Evolutionary conservation across 1,140 invertebrate species (phyloP).

Genomic region (Macrosteles quadrilineatus): DNA sequence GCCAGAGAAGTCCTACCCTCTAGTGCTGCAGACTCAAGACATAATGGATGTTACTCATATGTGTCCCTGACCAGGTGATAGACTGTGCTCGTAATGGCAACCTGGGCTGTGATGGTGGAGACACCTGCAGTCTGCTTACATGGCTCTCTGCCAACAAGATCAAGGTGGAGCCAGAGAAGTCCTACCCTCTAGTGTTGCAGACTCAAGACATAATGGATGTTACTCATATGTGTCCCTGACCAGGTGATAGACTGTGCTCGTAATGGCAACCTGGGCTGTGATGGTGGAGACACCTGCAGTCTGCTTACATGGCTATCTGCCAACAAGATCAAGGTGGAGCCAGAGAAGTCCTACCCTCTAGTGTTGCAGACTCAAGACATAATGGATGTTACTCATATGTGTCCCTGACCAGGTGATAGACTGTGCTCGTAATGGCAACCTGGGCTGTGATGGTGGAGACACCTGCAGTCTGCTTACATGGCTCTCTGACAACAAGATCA

Average conservation of each 20-base stretch:
- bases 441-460: conserved; percentile 80
- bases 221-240: too few species aligned
- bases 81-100: conserved; percentile 73
- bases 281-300: conserved; percentile 78
- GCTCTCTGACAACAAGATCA: conserved; percentile 60
- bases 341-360: conserved; percentile 48
- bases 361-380: conserved; percentile 9
- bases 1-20: conserved; percentile 48
- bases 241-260: too few species aligned
- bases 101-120: conserved; percentile 78
- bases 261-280: conserved; percentile 72
- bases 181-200: neutral
- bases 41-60: too few species aligned
- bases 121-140: conserved; percentile 70
- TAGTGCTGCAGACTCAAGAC: conserved; percentile 7
- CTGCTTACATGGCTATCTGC: conserved; percentile 68
- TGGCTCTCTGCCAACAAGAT: conserved; percentile 67
- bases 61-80: too few species aligned
- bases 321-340: conserved; percentile 58
- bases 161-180: conserved; percentile 56
- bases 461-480: conserved; percentile 73
- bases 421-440: conserved; percentile 72
- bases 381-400: too few species aligned
- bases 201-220: too few species aligned
- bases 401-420: too few species aligned